These are phyloP conservation scores for Crotalus viridis DNA, from an alignment of 2,113 vertebrate genomes.

Conservation along the genomic window DNA sequence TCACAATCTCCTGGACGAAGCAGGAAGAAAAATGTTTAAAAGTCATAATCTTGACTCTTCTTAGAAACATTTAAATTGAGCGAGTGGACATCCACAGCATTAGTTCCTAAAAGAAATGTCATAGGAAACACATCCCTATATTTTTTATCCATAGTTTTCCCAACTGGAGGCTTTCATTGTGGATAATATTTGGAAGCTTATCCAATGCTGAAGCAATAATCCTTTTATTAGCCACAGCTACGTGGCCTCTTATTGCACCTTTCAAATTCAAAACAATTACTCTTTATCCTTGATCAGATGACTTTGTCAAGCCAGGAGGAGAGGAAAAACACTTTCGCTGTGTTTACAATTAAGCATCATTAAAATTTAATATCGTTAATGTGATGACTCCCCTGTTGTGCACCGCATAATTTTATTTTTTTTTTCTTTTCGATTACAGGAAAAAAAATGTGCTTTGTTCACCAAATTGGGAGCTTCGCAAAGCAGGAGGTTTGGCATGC, in stretches of 20 bases:
- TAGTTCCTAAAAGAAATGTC: not conserved
- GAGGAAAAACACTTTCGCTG: not conserved
- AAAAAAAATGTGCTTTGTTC: not conserved
- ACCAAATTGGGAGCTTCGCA: not conserved
- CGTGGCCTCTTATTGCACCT: not conserved
- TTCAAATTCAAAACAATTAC: constrained; percentile 3
- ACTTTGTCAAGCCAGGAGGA: not conserved
- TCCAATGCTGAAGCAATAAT: not conserved
- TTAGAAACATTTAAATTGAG: not conserved
- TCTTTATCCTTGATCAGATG: constrained; percentile 7
- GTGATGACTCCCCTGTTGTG: not conserved
- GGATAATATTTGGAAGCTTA: not conserved
- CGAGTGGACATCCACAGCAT: not conserved
- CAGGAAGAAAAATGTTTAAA: not conserved
- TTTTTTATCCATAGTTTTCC: not conserved
- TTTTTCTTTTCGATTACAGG: not conserved
- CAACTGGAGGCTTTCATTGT: not conserved
- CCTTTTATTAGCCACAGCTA: not conserved
- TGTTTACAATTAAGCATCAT: not conserved
- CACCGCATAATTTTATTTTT: not conserved
- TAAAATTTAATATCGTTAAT: not conserved
- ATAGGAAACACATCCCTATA: not conserved
- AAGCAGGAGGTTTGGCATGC: not conserved
- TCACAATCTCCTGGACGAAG: not conserved
- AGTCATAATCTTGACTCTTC: not conserved